These are phyloP conservation scores for Leptoclinus maculatus DNA, from an alignment of 2,797 vertebrate genomes.

Conservation along the genomic window DNA sequence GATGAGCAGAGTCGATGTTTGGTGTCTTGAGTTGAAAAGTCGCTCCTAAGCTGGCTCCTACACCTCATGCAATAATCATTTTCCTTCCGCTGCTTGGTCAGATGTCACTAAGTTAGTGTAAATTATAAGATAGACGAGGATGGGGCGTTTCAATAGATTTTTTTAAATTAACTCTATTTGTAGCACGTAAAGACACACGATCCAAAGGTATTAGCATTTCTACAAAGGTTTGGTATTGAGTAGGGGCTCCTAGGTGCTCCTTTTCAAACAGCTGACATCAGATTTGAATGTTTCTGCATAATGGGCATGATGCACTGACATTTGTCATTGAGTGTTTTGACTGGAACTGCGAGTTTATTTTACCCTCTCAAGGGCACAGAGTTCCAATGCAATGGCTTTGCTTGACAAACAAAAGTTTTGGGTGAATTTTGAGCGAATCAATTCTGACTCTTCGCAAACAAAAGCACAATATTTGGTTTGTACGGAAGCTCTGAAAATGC, in stretches of 20 bases:
- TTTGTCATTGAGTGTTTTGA: conserved; percentile 69
- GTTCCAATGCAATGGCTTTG: conserved; percentile 13
- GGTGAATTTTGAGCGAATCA: conserved; percentile 10
- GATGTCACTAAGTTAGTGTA: conserved; percentile 22
- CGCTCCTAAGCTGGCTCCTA: conserved; percentile 18
- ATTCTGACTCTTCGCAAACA: conserved; percentile 15
- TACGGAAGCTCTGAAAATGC: background rate
- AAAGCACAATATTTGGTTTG: conserved; percentile 6
- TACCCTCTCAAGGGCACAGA: conserved; percentile 50
- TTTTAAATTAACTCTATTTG: conserved; percentile 20
- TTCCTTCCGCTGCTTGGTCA: conserved; percentile 15
- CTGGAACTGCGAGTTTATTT: conserved; percentile 56
- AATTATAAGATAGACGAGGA: background rate
- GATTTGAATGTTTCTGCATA: conserved; percentile 74
- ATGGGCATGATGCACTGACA: conserved; percentile 40
- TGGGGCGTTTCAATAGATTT: background rate
- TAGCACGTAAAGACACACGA: conserved; percentile 2
- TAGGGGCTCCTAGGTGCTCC: conserved; percentile 58
- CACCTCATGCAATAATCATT: conserved; percentile 30
- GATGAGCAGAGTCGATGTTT: conserved; percentile 52
- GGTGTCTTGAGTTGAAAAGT: conserved; percentile 47
- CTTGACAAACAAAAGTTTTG: conserved; percentile 26
- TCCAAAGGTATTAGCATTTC: conserved; percentile 50
- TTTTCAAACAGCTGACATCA: conserved; percentile 73
- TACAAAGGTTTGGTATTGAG: conserved; percentile 61